Base-by-base conservation (phyloP, 2,888 invertebrate genomes). In the Papilio gigon region DNA sequence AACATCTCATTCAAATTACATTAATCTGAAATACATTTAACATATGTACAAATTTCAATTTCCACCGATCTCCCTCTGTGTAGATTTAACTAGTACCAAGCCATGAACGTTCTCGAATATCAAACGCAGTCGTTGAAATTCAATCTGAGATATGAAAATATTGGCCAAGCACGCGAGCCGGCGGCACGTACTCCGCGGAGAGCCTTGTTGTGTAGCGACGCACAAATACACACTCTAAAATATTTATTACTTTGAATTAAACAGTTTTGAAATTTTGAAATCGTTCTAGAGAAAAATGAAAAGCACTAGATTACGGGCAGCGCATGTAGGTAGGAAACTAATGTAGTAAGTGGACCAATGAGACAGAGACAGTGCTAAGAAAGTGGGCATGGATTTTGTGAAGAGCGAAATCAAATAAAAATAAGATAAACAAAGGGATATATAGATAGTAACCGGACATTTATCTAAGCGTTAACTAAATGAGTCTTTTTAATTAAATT, bases 91-190 rank as follows among this genome's bases (percentile, higher is more conserved):
- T 5, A 33, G 5, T 50, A 50, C 14, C 30, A 27, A 27, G 27
- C 27, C 2, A 9, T 30, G 53, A 56, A 56, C n/a, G 30, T n/a
- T 56, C 53, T 53, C 53, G 53, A 56, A 27, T 30, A 30, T 56
- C 53, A 56, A 56, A 27, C 53, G 53, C 53, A 56, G 14, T 53
- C 50, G 25, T 56, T 30, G 30, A 56, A 56, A 56, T n/a, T 30
- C 30, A 56, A 56, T 56, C 53, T 56, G 30, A 56, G 53, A 56
- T n/a, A 56, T 56, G 30, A 56, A 56, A 56, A 56, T 56, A 56
- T 56, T 56, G n/a, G 30, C 17, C 17, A 17, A 56, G 53, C 30
- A 56, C 53, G 53, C 30, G 53, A 56, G 8, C n/a, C 11, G 17
- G 0, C 53, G 30, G 30, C 53, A 56, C 30, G 53, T 30, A 30